Evolutionary conservation across 2,888 invertebrate species (phyloP), one percentile per base, ranked within the genome.

Genomic region (Temnothorax unifasciatus): DNA sequence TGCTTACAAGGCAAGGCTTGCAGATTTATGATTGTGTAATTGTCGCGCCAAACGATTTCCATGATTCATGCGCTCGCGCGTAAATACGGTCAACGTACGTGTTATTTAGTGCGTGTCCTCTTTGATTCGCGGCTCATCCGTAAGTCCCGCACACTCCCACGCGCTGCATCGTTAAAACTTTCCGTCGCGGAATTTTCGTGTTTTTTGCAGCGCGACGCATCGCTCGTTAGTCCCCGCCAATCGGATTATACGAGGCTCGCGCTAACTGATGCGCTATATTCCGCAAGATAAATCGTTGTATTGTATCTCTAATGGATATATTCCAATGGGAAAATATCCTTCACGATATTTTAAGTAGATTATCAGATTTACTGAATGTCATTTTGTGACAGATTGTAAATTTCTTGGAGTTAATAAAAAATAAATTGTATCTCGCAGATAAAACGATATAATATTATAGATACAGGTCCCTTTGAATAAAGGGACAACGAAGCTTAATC

Each of bases 141-240:
- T 29, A 79, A 79, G 34, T 71, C 69, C 21, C 66, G 41, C 79
- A 15, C 34, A n/a, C 15, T 69, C 41, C n/a, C 54, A 41, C 57
- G 44, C 21, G 34, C 1, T 54, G 34, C 71, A 59, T 79, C 73
- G 47, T 79, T 79, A 79, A 59, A 79, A 79, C 47, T 71, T 69
- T 21, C 44, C 4, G 57, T 77, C 52, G 57, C 8, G 18, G 69
- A 54, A 66, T 71, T 79, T 79, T 47, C 59, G 47, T 18, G 38
- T 25, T 73, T 69, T 79, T 73, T 79, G 44, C 29, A 57, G 44
- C 41, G 54, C 41, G 54, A n/a, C 11, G 54, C 29, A 47, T 41
- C 25, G 47, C 47, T 71, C 57, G 79, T 79, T 79, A 71, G 71
- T 69, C 47, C 44, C 44, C 11, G 29, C 44, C 71, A 79, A 52